Evolutionary conservation across 2,888 invertebrate genomes (phyloP).

Genomic region (Silvanus unidentatus): DNA sequence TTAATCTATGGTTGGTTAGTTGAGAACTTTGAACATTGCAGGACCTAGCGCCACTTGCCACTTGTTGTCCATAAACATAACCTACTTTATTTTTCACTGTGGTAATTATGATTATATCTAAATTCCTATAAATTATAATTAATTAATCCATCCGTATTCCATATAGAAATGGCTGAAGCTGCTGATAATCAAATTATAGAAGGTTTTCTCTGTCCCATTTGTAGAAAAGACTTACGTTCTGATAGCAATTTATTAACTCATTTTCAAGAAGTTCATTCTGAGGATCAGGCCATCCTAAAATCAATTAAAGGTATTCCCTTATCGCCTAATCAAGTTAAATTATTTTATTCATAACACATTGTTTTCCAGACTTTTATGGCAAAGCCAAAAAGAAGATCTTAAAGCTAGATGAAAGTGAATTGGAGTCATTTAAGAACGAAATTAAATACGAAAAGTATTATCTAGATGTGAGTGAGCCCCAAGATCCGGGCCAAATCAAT

Average conservation of each 20-base stretch:
- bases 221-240: slow-evolving; percentile 83
- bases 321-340: background rate
- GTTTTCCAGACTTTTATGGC: slow-evolving; percentile 60
- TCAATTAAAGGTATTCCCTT: slow-evolving; percentile 62
- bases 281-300: slow-evolving; percentile 77
- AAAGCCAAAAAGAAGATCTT: slow-evolving; percentile 86
- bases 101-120: too few species aligned
- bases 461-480: slow-evolving; percentile 51
- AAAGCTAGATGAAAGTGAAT: slow-evolving; percentile 66
- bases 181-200: slow-evolving; percentile 58
- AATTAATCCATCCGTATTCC: too few species aligned
- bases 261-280: slow-evolving; percentile 82
- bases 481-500: slow-evolving; percentile 60
- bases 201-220: slow-evolving; percentile 93
- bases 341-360: background rate
- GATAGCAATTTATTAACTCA: slow-evolving; percentile 77
- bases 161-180: slow-evolving; percentile 28
- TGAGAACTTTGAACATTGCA: too few species aligned
- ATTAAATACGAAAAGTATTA: slow-evolving; percentile 37
- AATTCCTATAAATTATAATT: too few species aligned
- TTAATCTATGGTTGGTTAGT: too few species aligned
- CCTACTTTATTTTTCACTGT: too few species aligned
- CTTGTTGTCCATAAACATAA: too few species aligned
- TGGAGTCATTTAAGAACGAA: slow-evolving; percentile 54
- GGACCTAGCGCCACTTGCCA: too few species aligned